These are phyloP conservation scores for Toxonevra muliebris DNA, from an alignment of 2,888 invertebrate genomes.

Conservation along the genomic window DNA sequence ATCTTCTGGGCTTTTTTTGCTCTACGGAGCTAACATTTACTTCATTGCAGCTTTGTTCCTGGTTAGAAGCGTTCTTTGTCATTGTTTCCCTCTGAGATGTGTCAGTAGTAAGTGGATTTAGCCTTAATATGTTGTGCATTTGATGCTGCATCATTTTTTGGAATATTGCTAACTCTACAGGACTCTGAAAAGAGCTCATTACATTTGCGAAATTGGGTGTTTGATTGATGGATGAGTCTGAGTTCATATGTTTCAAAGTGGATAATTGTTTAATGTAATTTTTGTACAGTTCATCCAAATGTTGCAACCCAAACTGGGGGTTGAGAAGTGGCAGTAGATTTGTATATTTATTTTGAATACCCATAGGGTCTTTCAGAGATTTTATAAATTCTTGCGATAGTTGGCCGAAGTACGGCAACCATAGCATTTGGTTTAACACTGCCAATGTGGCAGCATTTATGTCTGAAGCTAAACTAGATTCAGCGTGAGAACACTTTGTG, in stretches of 20 bases:
- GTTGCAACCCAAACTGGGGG: slow-evolving; percentile 47
- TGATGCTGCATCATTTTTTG: slow-evolving; percentile 73
- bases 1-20: slow-evolving; percentile 15
- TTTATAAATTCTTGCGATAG: slow-evolving; percentile 67
- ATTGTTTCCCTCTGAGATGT: slow-evolving; percentile 15
- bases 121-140: slow-evolving; percentile 63
- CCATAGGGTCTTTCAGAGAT: slow-evolving; percentile 56
- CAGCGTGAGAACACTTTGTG: slow-evolving; percentile 40
- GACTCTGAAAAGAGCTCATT: slow-evolving; percentile 53
- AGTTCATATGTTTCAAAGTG: slow-evolving; percentile 59
- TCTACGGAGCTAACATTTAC: slow-evolving; percentile 16
- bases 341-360: slow-evolving; percentile 51
- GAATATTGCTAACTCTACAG: slow-evolving; percentile 70
- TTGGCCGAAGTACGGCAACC: slow-evolving; percentile 72
- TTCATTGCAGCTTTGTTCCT: slow-evolving; percentile 16
- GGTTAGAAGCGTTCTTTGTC: slow-evolving; percentile 6
- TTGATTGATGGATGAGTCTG: slow-evolving; percentile 28
- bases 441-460: slow-evolving; percentile 77
- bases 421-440: slow-evolving; percentile 77
- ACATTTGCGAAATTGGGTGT: slow-evolving; percentile 42
- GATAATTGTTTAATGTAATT: slow-evolving; percentile 49
- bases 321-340: slow-evolving; percentile 47
- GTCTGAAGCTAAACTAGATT: slow-evolving; percentile 69
- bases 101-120: slow-evolving; percentile 40
- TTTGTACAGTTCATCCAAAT: slow-evolving; percentile 51